These are phyloP conservation scores for Caenorhabditis elegans DNA, from an alignment of 1,140 invertebrate species.

Conservation along the genomic window WBcel235 BX284602.5:828001-828500, in stretches of 20 bases:
- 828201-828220: not conserved
- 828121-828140: no score
- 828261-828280: not conserved
- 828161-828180: no score
- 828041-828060: no score
- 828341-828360: constrained; percentile 37
- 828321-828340: constrained; percentile 23
- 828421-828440: constrained; percentile 16
- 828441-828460: constrained; percentile 3
- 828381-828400: not conserved
- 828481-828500: not conserved
- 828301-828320: constrained; percentile 25
- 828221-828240: not conserved
- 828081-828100: no score
- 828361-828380: constrained; percentile 20
- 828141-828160: no score
- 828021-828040: no score
- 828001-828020: no score
- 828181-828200: no score
- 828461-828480: constrained; percentile 19
- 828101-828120: no score
- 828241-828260: not conserved
- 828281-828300: not conserved
- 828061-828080: no score
- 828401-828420: no score